Base-by-base conservation (phyloP, 2,888 invertebrate genomes). In the Junonia oenone region DNA sequence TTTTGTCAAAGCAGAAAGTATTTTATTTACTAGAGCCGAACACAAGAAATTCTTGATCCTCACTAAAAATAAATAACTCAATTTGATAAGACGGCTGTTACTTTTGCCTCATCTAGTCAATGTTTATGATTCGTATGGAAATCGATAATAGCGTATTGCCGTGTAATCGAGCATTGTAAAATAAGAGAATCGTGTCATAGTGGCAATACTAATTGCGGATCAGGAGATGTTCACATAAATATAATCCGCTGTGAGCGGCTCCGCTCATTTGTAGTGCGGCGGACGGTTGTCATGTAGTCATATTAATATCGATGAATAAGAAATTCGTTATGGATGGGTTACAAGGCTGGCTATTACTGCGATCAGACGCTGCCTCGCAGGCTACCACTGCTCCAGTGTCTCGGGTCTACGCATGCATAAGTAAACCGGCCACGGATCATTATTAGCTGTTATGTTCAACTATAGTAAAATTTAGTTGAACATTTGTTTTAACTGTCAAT, bases 261-360 rank as follows among this genome's bases (percentile, higher is more conserved):
- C 70, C 76, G 76, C 81, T 84, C 88, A 89, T 90, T 88, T 88
- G 89, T 90, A 85, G 71, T 64, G 65, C 78, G 81, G 75, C 81
- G 76, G 79, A 81, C 79, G 85, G 83, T 83, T 84, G 87, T 87
- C 88, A 82, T 89, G 89, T 88, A 80, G 69, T 73, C 75, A 78
- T 83, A 88, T 87, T 87, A 85, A 87, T 85, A 86, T 85, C 88
- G 87, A 90, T 89, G 89, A 87, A 89, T 90, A 87, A 88, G 84
- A 90, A 88, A 88, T 88, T 82, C 81, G 85, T 88, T 86, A 89
- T 89, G 81, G 83, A 89, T 88, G 83, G 77, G 74, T 67, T 89
- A 90, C 89, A 89, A 78, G 87, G 75, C 75, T 78, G 73, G 73
- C 83, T 80, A 86, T 87, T 85, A 86, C 84, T 67, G 69, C 75